These are phyloP conservation scores for Epinephelus coioides DNA, from an alignment of 2,797 vertebrate genomes.

Conservation along the genomic window DNA sequence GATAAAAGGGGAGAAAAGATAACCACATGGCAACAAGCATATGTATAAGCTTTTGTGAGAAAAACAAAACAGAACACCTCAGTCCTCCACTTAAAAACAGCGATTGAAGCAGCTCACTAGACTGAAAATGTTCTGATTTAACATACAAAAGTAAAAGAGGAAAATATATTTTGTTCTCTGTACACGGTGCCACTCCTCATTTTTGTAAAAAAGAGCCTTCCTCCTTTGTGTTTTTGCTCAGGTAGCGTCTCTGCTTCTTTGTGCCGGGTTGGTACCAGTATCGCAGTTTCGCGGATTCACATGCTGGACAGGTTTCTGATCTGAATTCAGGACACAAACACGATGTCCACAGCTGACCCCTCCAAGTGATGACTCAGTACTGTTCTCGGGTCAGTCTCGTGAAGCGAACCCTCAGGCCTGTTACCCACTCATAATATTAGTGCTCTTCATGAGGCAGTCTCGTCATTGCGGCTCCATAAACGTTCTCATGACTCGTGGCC, in stretches of 20 bases:
- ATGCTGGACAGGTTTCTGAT: constrained; percentile 52
- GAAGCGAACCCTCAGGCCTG: constrained; percentile 20
- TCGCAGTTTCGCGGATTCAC: constrained; percentile 49
- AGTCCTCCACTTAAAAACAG: constrained; percentile 86
- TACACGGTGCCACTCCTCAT: constrained; percentile 88
- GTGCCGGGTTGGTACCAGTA: constrained; percentile 78
- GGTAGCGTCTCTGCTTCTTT: constrained; percentile 69
- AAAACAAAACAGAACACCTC: constrained; percentile 68
- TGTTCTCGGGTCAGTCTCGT: constrained; percentile 47
- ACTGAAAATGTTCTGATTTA: constrained; percentile 82
- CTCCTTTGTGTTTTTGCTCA: constrained; percentile 71
- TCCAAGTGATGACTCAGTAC: constrained; percentile 32
- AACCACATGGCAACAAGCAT: constrained; percentile 78
- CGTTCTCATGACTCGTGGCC: constrained; percentile 43
- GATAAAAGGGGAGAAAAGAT: constrained; percentile 56
- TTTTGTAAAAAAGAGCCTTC: constrained; percentile 82
- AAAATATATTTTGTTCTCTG: constrained; percentile 99
- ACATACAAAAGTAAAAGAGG: constrained; percentile 99
- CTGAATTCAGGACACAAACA: constrained; percentile 49
- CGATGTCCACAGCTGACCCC: constrained; percentile 34
- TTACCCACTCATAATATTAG: constrained; percentile 24
- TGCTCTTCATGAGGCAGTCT: constrained; percentile 76
- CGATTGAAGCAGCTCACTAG: constrained; percentile 88
- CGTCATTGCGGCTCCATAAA: constrained; percentile 66
- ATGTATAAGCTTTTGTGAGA: constrained; percentile 73